Percentiles rank a stretch among this genome's conserved stretches.
Conservation (phyloP, 2,888 invertebrate species). For the Aleiodes alternator region DNA sequence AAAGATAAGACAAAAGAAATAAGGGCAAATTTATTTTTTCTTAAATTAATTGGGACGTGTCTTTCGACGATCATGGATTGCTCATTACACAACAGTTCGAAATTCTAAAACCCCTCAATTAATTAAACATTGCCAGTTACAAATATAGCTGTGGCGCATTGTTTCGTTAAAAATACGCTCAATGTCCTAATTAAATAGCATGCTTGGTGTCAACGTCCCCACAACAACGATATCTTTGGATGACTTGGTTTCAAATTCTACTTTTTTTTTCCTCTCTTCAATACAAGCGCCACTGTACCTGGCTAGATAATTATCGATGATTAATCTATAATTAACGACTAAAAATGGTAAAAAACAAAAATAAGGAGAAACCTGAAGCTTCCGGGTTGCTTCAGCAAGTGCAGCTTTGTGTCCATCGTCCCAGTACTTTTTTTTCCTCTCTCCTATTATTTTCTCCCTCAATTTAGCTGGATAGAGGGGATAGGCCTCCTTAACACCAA, state of each 20-base stretch:
- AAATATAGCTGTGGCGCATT: constrained; percentile 69
- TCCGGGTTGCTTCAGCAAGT: constrained; percentile 86
- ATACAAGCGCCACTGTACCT: constrained; percentile 14
- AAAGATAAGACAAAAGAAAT: background rate
- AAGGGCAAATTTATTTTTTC: background rate
- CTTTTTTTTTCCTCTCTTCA: constrained; percentile 51
- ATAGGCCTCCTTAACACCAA: constrained; percentile 91
- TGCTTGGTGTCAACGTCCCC: constrained; percentile 60
- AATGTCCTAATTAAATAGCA: constrained; percentile 51
- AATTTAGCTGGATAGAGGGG: constrained; percentile 92
- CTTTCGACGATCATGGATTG: constrained; percentile 26
- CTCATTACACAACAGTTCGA: constrained; percentile 41
- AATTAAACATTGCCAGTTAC: constrained; percentile 71
- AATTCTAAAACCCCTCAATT: constrained; percentile 48
- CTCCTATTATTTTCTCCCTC: constrained; percentile 87
- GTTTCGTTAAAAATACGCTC: constrained; percentile 53
- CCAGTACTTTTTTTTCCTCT: constrained; percentile 88
- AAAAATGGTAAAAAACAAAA: too few species aligned
- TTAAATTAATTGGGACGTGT: background rate
- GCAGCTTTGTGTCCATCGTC: constrained; percentile 88
- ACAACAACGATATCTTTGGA: constrained; percentile 68
- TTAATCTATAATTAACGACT: too few species aligned
- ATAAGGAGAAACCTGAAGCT: constrained; percentile 77
- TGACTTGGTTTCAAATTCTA: constrained; percentile 66
- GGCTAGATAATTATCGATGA: constrained; percentile 8